A percentile compares a stretch with the other conserved stretches of the same genome.
Evolutionary conservation across 2,888 invertebrate species (phyloP).

Genomic region (Apotomis capreana): DNA sequence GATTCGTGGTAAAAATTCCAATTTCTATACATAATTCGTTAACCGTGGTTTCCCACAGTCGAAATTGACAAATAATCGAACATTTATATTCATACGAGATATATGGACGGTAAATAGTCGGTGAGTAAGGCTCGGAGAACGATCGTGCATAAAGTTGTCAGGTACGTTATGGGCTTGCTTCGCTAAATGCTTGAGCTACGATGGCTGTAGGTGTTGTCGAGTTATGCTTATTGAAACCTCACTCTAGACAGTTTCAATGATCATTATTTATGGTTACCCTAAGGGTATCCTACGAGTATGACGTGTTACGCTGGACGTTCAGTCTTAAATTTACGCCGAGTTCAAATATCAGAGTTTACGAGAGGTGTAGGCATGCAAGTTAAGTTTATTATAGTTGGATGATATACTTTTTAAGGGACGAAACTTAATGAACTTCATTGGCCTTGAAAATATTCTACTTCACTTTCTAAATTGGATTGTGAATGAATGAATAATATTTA

Average conservation of each 20-base stretch:
- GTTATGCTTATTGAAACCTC: slow-evolving; percentile 29
- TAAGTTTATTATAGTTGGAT: no score
- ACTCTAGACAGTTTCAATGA: slow-evolving; percentile 1
- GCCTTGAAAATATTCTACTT: no score
- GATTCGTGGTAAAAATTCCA: slow-evolving; percentile 35
- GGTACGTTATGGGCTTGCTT: slow-evolving; percentile 14
- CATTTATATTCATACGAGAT: slow-evolving; percentile 35
- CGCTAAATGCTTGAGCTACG: slow-evolving; percentile 23
- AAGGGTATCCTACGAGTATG: neutral
- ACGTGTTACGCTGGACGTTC: neutral
- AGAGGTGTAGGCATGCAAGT: no score
- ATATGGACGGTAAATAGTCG: slow-evolving; percentile 28
- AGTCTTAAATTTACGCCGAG: neutral
- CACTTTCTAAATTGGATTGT: no score
- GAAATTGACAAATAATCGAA: slow-evolving; percentile 23
- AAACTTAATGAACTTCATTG: no score
- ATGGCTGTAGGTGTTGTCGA: slow-evolving; percentile 17
- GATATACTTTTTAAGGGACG: no score
- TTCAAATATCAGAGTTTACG: no score
- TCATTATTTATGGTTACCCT: slow-evolving; percentile 4
- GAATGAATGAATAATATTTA: no score
- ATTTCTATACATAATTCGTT: slow-evolving; percentile 36
- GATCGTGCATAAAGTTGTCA: slow-evolving; percentile 20
- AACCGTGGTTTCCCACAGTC: slow-evolving; percentile 29
- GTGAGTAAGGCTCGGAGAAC: slow-evolving; percentile 5